These are phyloP conservation scores for Anarrhichthys ocellatus DNA, from an alignment of 2,113 vertebrate genomes.

Conservation along the genomic window DNA sequence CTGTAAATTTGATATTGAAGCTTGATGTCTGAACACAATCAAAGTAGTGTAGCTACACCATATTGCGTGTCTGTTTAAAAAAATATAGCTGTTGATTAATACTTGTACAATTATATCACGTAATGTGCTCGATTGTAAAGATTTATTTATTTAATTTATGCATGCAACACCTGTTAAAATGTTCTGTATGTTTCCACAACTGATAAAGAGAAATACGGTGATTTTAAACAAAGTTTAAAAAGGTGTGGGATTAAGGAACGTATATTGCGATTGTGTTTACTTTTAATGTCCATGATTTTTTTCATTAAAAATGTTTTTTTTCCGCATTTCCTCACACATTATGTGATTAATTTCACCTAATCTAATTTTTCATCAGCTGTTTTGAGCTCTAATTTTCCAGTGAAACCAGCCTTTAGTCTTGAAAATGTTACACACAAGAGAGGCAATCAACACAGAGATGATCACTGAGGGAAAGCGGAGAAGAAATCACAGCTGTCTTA, in stretches of 20 bases:
- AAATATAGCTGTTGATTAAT: constrained; percentile 32
- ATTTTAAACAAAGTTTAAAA: constrained; percentile 37
- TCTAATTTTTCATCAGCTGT: constrained; percentile 32
- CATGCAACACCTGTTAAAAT: constrained; percentile 70
- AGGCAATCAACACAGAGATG: constrained; percentile 54
- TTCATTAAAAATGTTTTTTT: constrained; percentile 69
- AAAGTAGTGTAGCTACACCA: constrained; percentile 46
- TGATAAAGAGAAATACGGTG: constrained; percentile 21
- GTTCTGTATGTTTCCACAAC: constrained; percentile 46
- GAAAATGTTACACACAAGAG: constrained; percentile 55
- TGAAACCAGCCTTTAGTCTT: constrained; percentile 34
- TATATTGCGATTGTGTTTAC: constrained; percentile 45
- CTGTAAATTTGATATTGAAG: constrained; percentile 58
- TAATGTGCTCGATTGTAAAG: constrained; percentile 45
- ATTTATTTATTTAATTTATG: constrained; percentile 52
- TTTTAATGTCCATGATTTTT: constrained; percentile 61
- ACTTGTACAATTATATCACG: constrained; percentile 45
- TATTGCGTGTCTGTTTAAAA: constrained; percentile 54
- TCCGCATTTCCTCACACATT: constrained; percentile 43
- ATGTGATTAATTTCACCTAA: constrained; percentile 49
- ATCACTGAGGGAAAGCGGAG: constrained; percentile 35
- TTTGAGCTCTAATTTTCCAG: constrained; percentile 38
- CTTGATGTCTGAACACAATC: constrained; percentile 58
- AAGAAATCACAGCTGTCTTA: constrained; percentile 70
- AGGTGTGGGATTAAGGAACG: constrained; percentile 17